Conservation (phyloP, 64 coral and sea anemone species). For the Porites lutea region DNA sequence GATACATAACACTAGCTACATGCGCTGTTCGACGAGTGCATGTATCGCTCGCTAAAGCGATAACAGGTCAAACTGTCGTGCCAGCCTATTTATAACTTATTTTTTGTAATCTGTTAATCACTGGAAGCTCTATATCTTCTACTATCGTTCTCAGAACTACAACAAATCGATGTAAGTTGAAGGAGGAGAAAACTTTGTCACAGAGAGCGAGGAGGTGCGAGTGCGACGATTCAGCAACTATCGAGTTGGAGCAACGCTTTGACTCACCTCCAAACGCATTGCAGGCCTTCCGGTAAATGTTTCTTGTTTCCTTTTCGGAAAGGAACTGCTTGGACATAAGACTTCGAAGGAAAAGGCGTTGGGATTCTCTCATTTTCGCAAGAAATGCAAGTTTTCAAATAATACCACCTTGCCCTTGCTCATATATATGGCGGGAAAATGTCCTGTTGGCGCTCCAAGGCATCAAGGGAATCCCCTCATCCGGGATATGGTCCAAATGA, state of each 20-base stretch:
- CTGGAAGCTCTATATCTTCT: no score
- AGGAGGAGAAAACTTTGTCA: no score
- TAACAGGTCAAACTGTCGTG: no score
- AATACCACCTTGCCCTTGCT: neutral
- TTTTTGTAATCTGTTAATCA: no score
- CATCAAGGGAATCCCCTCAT: constrained; percentile 8
- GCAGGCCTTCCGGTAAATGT: constrained; percentile 62
- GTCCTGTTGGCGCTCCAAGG: neutral
- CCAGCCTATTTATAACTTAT: no score
- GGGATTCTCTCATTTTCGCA: constrained; percentile 72
- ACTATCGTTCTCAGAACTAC: no score
- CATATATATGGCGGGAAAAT: constrained; percentile 70
- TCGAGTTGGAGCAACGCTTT: neutral
- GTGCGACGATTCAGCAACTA: no score
- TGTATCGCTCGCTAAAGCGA: no score
- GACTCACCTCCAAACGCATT: constrained; percentile 72
- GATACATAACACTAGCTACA: no score
- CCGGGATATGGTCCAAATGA: constrained; percentile 35
- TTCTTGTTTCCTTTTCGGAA: constrained; percentile 68
- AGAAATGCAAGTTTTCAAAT: neutral
- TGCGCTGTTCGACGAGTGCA: no score
- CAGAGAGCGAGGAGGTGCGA: no score
- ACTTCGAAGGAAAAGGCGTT: constrained; percentile 78
- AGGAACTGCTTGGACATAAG: constrained; percentile 94
- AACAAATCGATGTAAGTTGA: no score